Base-by-base conservation (phyloP, 2,113 vertebrate genomes). In the Apteryx mantelli region DNA sequence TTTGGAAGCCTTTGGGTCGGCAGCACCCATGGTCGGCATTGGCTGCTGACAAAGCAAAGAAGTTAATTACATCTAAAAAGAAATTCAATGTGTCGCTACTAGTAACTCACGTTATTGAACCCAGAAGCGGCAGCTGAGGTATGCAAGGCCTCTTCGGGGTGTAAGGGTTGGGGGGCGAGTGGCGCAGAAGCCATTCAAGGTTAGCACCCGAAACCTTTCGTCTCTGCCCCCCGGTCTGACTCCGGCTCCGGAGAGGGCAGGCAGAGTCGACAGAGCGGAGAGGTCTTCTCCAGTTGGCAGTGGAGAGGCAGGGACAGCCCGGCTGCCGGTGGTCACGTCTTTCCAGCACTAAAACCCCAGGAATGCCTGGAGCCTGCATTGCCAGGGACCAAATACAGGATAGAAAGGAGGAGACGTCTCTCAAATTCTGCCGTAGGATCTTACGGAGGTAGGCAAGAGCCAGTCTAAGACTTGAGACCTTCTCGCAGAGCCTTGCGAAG, bases 1-100 rank as follows among this genome's bases (percentile, higher is more conserved):
- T 84, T 53, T 61, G 1, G 7, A 61, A 19, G n/a, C 61, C 34
- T 34, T 30, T 11, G 1, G 12, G 52, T 25, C 2, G 25, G 70
- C 64, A 36, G 32, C 0, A 2, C 56, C 36, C 11, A 4, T 44
- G 9, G 13, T 50, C 10, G 0, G 55, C 42, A 34, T 46, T 46
- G 19, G 42, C 21, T 69, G 42, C 22, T 32, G 32, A 32, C 42
- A 69, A 42, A 69, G 44, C 19, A 13, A 46, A 36, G 40, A 60
- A 56, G 14, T 25, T 34, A 69, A 46, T 22, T 8, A 42, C 32
- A 52, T 78, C 44, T 66, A 34, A 11, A 65, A 20, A 24, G 66
- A 52, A 73, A 64, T 34, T 8, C 3, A 53, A 11, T 0, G 5
- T 1, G 3, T 26, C 14, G 50, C 17, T 61, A 32, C 56, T 65